Evolutionary conservation across 1,140 invertebrate species (phyloP).

Genomic region (Antheraea mylitta): DNA sequence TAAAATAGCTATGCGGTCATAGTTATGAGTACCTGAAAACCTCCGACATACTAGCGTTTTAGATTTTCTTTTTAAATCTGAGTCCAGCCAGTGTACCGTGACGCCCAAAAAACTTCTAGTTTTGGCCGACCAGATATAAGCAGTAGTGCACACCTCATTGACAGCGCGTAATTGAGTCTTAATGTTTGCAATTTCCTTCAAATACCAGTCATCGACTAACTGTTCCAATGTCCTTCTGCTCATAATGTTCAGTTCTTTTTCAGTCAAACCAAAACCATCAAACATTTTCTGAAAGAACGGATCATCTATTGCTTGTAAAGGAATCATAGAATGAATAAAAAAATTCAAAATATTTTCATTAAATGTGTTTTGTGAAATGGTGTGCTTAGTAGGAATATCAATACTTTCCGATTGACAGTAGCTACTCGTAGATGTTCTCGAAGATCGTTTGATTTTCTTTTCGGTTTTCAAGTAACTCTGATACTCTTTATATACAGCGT

Average conservation of each 20-base stretch:
- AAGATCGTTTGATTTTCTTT: constrained; percentile 15
- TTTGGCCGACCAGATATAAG: constrained; percentile 23
- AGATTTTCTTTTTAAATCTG: constrained; percentile 21
- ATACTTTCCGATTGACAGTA: constrained; percentile 9
- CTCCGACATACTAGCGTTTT: constrained; percentile 23
- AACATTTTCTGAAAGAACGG: constrained; percentile 24
- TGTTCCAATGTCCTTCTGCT: constrained; percentile 20
- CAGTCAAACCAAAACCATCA: constrained; percentile 17
- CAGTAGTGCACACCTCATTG: constrained; percentile 22
- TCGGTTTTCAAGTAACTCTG: constrained; percentile 8
- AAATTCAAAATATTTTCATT: constrained; percentile 23
- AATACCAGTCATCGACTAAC: constrained; percentile 18
- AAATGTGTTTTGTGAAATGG: constrained; percentile 17
- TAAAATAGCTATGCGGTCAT: constrained; percentile 21
- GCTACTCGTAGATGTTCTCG: constrained; percentile 9
- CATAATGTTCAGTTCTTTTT: constrained; percentile 21
- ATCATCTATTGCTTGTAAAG: constrained; percentile 24
- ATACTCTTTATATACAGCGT: constrained; percentile 17
- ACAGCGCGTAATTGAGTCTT: constrained; percentile 14
- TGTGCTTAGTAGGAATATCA: constrained; percentile 3
- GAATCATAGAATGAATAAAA: constrained; percentile 29
- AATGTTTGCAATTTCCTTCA: constrained; percentile 19
- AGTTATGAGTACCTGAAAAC: constrained; percentile 25
- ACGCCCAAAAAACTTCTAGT: constrained; percentile 24
- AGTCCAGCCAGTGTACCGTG: constrained; percentile 26